Base-by-base conservation (phyloP, 2,113 vertebrate species). In the Nematolebias whitei region DNA sequence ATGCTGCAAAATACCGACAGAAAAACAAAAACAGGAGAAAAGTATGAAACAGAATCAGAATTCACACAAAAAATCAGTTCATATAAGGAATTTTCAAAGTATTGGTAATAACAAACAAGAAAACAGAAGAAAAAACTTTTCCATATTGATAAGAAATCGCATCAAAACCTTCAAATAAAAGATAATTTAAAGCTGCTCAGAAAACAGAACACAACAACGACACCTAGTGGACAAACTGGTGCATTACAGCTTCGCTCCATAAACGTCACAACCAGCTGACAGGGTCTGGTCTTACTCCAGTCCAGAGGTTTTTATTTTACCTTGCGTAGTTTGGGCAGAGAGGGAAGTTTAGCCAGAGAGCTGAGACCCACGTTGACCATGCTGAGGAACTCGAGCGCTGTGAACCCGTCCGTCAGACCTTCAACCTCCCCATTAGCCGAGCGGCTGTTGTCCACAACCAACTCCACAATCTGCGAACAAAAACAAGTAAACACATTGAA, bases 291-390 rank as follows among this genome's bases (percentile, higher is more conserved):
- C 32, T 35, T 35, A n/a, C n/a, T n/a, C n/a, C 10, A 10, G 32
- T 35, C 32, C 32, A 20, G 20, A 13, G 7, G 9, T 22, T 6
- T 5, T 6, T 7, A n/a, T 44, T 51, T 62, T 32, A 98, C 96
- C 96, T 98, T 98, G 86, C 93, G 95, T 23, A 98, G 94, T 91
- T 98, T 98, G 91, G 95, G 95, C 92, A 98, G 93, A 56, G 96
- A 93, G 83, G 97, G 96, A 89, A 98, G 85, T 88, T 97, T 96
- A 51, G 93, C 92, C 23, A 98, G 88, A 24, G 96, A 98, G 84
- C 89, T 92, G 87, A 98, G 93, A 77, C 96, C 95, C 63, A 97
- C 95, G 43, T 98, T 98, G 90, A 98, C 95, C 93, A 95, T 96
- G 84, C 95, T 98, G 85, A 98, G 92, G 85, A 98, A 96, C 91